Percentiles rank a stretch among this genome's conserved stretches.
These are phyloP conservation scores for Capitulum mitella DNA, from an alignment of 2,888 invertebrate species.

Conservation along the genomic window DNA sequence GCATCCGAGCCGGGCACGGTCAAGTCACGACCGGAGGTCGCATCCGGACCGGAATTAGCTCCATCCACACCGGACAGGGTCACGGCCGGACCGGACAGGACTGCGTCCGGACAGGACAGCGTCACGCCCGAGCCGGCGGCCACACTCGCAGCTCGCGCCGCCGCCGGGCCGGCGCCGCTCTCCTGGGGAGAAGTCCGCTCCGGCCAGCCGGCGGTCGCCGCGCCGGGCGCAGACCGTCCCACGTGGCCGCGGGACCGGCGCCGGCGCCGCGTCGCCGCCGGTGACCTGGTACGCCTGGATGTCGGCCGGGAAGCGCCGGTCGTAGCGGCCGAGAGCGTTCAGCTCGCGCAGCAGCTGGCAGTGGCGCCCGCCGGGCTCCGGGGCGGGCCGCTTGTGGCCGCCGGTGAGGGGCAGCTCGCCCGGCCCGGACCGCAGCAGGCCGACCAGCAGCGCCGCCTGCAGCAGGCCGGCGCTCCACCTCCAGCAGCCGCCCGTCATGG, in stretches of 20 bases:
- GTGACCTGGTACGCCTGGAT: constrained; percentile 2
- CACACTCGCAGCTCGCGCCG: no score
- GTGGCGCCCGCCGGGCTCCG: background rate
- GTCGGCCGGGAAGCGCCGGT: background rate
- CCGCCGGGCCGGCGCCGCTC: no score
- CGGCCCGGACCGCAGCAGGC: background rate
- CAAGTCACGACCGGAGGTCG: no score
- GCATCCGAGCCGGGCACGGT: background rate
- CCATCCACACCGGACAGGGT: no score
- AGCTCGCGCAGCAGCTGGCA: background rate
- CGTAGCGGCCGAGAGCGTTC: background rate
- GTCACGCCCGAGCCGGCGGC: background rate
- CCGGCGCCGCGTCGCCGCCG: background rate
- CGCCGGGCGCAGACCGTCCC: background rate
- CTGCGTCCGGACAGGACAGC: background rate
- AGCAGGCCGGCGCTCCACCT: background rate
- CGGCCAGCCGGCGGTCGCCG: no score
- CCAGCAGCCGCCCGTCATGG: background rate
- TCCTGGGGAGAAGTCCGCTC: no score
- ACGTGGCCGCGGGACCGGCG: background rate
- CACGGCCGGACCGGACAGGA: no score
- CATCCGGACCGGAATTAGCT: no score
- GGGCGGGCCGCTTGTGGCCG: background rate
- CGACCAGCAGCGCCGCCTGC: background rate
- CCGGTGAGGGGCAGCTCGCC: background rate